A percentile compares a stretch with the other conserved stretches of the same genome.
phyloP scores from a whole-genome alignment of 1,140 invertebrate genomes.

The Cotesia chilonis region DNA sequence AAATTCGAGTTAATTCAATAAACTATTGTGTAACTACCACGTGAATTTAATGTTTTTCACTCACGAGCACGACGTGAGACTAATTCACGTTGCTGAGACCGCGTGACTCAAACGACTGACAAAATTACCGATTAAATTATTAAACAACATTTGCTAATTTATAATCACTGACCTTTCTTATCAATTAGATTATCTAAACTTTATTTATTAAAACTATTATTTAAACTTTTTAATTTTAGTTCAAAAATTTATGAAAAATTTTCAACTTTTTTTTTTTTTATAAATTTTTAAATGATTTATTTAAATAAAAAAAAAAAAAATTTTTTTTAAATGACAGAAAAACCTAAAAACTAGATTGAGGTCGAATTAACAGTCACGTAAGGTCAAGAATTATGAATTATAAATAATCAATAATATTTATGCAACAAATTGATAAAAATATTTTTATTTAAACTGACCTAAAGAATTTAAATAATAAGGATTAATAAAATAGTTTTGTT shows the following conservation, averaged over 20 bases:
- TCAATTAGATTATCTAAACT: slow-evolving; percentile 34
- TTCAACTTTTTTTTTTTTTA: slow-evolving; percentile 33
- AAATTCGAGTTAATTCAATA: not conserved
- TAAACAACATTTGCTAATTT: slow-evolving; percentile 2
- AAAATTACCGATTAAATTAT: slow-evolving; percentile 29
- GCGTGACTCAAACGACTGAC: slow-evolving; percentile 39
- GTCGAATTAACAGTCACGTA: slow-evolving; percentile 45
- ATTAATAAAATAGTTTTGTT: no score
- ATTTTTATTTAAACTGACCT: no score
- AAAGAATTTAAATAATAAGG: no score
- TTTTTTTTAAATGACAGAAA: slow-evolving; percentile 7
- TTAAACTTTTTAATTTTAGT: no score
- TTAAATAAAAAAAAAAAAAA: not conserved
- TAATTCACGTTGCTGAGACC: slow-evolving; percentile 11
- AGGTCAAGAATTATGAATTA: slow-evolving; percentile 47
- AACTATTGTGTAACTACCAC: not conserved
- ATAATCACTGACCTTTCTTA: slow-evolving; percentile 37
- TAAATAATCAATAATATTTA: not conserved
- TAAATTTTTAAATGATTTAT: not conserved
- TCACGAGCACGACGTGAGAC: not conserved
- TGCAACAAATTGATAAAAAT: not conserved
- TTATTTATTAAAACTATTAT: not conserved
- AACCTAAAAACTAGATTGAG: slow-evolving; percentile 15
- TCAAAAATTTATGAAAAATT: no score
- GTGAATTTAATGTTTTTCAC: slow-evolving; percentile 16